A percentile compares a stretch with the other conserved stretches of the same genome.
Conservation (phyloP, 2,888 invertebrate species). For the Hydriomena furcata region DNA sequence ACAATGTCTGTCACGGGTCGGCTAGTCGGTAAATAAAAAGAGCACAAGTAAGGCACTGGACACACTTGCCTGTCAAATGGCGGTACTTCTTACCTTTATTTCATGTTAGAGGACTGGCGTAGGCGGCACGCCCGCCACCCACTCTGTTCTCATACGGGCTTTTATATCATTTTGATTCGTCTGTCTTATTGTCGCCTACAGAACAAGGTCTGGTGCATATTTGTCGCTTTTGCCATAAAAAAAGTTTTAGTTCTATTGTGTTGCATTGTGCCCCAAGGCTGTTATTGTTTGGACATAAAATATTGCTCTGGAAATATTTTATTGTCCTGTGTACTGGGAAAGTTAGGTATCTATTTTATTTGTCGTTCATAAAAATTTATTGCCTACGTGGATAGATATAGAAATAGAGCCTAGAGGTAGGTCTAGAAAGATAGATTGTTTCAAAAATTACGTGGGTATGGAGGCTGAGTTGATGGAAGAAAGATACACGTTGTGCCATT, state of each 20-base stretch:
- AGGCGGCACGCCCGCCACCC: constrained; percentile 26
- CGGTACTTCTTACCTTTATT: too few species aligned
- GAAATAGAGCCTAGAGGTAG: too few species aligned
- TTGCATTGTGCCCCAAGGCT: constrained; percentile 28
- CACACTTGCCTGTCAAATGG: too few species aligned
- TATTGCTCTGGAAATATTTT: constrained; percentile 12
- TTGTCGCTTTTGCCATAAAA: constrained; percentile 26
- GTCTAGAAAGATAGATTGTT: too few species aligned
- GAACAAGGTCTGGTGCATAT: constrained; percentile 35
- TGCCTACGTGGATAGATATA: too few species aligned
- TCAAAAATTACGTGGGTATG: too few species aligned
- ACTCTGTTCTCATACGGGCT: constrained; percentile 34
- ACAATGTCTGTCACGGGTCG: too few species aligned
- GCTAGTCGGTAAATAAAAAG: too few species aligned
- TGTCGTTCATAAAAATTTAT: background rate
- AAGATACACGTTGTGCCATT: too few species aligned
- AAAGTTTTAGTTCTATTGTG: constrained; percentile 16
- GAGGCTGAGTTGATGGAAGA: too few species aligned
- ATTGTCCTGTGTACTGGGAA: constrained; percentile 1
- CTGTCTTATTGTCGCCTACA: constrained; percentile 35
- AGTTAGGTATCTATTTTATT: background rate
- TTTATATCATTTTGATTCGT: constrained; percentile 41
- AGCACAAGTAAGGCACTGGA: too few species aligned
- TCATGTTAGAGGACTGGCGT: background rate
- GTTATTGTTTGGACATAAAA: constrained; percentile 20